Percentiles rank a stretch among this genome's conserved stretches.
Evolutionary conservation across 2,113 vertebrate species (phyloP).

Genomic region (Gopherus evgoodei): DNA sequence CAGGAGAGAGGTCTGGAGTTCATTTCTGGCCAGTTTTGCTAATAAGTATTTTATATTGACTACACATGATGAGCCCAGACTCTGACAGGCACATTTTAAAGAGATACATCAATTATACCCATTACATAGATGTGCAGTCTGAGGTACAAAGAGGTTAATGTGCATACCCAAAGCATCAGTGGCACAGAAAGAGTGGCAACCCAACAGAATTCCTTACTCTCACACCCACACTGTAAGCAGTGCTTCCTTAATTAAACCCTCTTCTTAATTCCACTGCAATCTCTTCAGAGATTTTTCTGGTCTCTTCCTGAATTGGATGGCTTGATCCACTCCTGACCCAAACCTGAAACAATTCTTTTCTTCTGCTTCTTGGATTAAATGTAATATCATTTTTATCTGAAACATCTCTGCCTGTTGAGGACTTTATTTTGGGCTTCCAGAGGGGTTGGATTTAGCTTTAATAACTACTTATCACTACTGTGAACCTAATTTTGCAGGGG

Average conservation of each 20-base stretch:
- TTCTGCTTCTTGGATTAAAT: conserved; percentile 15
- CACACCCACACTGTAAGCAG: neutral
- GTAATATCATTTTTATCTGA: neutral
- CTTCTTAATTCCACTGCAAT: neutral
- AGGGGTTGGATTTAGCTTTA: neutral
- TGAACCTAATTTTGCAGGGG: neutral
- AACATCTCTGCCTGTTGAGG: neutral
- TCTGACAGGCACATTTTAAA: neutral
- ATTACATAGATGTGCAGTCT: accelerated
- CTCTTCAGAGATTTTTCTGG: neutral
- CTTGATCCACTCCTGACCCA: neutral
- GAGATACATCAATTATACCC: accelerated
- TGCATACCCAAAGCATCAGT: accelerated
- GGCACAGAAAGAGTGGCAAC: neutral
- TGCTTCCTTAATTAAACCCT: neutral
- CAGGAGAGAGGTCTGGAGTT: neutral
- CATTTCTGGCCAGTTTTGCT: neutral
- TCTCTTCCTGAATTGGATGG: neutral
- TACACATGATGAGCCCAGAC: neutral
- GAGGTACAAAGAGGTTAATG: neutral
- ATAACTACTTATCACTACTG: neutral
- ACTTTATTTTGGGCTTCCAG: neutral
- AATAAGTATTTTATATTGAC: accelerated
- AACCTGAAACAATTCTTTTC: neutral
- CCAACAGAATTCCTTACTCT: neutral